A percentile compares a stretch with the other conserved stretches of the same genome.
Evolutionary conservation across 2,888 invertebrate species (phyloP).

Genomic region (Synanthedon vespiformis): DNA sequence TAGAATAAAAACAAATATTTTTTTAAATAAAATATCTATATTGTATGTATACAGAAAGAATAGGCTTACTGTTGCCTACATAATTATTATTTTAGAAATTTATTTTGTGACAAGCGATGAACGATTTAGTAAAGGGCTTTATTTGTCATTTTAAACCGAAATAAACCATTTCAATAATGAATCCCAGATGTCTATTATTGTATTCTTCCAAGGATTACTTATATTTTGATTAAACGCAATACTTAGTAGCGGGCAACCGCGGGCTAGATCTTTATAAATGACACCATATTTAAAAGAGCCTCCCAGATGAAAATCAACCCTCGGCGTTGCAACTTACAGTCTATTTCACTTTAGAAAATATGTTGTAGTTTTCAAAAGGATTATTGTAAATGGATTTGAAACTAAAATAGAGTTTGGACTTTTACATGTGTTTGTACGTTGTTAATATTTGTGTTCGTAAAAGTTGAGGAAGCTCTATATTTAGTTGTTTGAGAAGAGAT

Average conservation of each 20-base stretch:
- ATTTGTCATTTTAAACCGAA: no score
- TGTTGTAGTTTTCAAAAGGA: constrained; percentile 41
- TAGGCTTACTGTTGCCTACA: no score
- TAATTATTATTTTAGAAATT: no score
- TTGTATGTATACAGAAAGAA: no score
- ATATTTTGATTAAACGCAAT: constrained; percentile 48
- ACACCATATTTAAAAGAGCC: constrained; percentile 22
- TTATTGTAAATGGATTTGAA: constrained; percentile 44
- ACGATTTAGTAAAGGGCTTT: no score
- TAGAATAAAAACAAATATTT: no score
- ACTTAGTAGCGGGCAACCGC: constrained; percentile 25
- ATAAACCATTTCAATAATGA: background rate
- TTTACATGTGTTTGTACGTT: constrained; percentile 34
- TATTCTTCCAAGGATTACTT: constrained; percentile 24
- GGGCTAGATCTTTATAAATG: constrained; percentile 44
- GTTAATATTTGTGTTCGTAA: constrained; percentile 16
- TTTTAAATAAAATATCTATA: no score
- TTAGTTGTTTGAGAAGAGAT: constrained; percentile 1
- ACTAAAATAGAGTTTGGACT: constrained; percentile 29
- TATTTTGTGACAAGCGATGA: no score
- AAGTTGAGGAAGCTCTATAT: constrained; percentile 4
- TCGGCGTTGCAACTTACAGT: constrained; percentile 12
- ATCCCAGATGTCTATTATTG: constrained; percentile 8
- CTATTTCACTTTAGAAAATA: constrained; percentile 8
- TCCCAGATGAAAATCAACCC: constrained; percentile 23